Conservation (phyloP, 1,140 invertebrate genomes). For the Ridgeia piscesae region DNA sequence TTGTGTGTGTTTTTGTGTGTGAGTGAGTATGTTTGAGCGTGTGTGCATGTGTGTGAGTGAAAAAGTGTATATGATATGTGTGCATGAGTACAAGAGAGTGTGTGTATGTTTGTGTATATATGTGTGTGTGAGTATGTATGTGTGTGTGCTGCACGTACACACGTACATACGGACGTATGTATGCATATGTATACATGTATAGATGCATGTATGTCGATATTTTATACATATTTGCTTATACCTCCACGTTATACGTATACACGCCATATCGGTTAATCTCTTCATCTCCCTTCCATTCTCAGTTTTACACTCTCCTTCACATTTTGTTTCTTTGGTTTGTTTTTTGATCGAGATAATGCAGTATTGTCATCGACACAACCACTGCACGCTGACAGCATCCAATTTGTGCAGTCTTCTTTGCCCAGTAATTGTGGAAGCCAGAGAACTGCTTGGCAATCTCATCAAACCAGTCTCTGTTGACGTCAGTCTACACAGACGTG, state of each 20-base stretch:
- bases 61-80: too few relatives aligned
- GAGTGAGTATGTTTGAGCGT: too few relatives aligned
- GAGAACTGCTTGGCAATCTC: background rate
- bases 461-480: background rate
- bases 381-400: background rate
- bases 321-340: background rate
- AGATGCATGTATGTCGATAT: background rate
- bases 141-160: constrained; percentile 13
- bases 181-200: background rate
- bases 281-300: background rate
- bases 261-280: background rate
- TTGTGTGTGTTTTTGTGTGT: too few relatives aligned
- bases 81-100: too few relatives aligned
- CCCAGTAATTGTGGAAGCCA: background rate
- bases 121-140: constrained; percentile 21
- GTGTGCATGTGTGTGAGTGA: too few relatives aligned
- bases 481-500: background rate
- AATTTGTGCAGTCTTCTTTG: background rate
- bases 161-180: constrained; percentile 18
- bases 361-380: background rate
- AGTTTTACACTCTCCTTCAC: background rate
- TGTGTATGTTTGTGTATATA: constrained; percentile 3
- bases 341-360: background rate
- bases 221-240: background rate
- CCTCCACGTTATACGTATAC: background rate